These are phyloP conservation scores for Polydrusus tereticollis DNA, from an alignment of 2,888 invertebrate species.

Conservation along the genomic window DNA sequence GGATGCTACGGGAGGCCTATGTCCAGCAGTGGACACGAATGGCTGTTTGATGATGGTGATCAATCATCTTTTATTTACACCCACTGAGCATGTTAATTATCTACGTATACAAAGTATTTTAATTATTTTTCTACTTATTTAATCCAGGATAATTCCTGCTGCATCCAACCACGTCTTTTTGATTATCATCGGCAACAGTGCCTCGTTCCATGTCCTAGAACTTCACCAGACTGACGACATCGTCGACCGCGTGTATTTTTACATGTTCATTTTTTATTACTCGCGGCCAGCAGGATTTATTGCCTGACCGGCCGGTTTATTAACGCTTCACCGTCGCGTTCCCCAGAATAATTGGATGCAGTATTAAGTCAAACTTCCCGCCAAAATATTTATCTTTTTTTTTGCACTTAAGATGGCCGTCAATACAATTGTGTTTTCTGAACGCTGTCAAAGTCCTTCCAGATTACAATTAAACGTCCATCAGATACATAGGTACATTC, in stretches of 20 bases:
- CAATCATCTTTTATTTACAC: no score
- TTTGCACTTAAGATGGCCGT: neutral
- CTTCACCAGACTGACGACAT: conserved; percentile 42
- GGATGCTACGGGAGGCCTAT: no score
- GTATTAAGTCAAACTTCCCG: conserved; percentile 7
- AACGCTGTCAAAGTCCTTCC: no score
- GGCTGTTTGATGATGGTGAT: no score
- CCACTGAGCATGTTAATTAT: no score
- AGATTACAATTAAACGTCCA: no score
- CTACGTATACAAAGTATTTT: no score
- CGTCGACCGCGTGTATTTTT: conserved; percentile 28
- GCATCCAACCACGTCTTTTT: conserved; percentile 22
- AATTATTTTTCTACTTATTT: no score
- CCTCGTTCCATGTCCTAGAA: conserved; percentile 41
- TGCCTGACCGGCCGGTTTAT: neutral
- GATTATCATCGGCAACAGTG: conserved; percentile 26
- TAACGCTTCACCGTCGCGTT: conserved; percentile 13
- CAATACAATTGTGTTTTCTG: neutral
- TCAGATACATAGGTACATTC: no score
- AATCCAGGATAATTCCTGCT: neutral
- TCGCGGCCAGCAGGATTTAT: conserved; percentile 29
- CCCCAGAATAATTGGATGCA: neutral
- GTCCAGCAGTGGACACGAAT: no score
- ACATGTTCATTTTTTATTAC: conserved; percentile 20
- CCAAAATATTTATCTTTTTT: neutral